Conservation (phyloP, 2,797 vertebrate genomes). For the Hypotaenidia philippensis region DNA sequence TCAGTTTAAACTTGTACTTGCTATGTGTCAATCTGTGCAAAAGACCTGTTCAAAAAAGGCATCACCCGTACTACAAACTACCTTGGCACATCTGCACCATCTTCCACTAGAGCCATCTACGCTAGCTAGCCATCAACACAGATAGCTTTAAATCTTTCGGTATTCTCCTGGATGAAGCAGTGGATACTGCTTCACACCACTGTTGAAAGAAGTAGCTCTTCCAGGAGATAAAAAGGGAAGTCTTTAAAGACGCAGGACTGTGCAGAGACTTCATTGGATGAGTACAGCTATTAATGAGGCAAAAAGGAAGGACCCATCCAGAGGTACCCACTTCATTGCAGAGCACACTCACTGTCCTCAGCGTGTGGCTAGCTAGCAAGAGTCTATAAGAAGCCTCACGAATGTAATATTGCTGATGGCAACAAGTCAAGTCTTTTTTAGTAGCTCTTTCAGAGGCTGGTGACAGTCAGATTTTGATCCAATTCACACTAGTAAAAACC, state of each 20-base stretch:
- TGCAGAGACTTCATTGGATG: not conserved
- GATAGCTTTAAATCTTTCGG: not conserved
- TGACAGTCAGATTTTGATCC: not conserved
- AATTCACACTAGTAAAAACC: not conserved
- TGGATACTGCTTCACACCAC: not conserved
- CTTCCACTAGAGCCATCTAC: not conserved
- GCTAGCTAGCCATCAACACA: not conserved
- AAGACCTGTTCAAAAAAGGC: not conserved
- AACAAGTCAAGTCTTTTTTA: not conserved
- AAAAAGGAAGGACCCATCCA: not conserved
- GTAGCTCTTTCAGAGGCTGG: not conserved
- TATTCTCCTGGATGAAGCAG: not conserved
- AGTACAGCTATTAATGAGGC: not conserved
- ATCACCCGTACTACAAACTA: not conserved
- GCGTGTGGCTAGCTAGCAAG: not conserved
- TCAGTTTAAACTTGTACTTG: not conserved
- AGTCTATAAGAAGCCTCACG: not conserved
- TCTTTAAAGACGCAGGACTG: not conserved
- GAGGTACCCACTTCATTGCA: not conserved
- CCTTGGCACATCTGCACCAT: not conserved
- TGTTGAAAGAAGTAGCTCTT: not conserved
- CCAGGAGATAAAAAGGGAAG: not conserved
- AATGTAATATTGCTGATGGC: not conserved
- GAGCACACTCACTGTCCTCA: not conserved
- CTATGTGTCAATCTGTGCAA: not conserved